A percentile compares a stretch with the other conserved stretches of the same genome.
phyloP scores from a whole-genome alignment of 2,797 vertebrate species.

The Arrhamphus sclerolepis region DNA sequence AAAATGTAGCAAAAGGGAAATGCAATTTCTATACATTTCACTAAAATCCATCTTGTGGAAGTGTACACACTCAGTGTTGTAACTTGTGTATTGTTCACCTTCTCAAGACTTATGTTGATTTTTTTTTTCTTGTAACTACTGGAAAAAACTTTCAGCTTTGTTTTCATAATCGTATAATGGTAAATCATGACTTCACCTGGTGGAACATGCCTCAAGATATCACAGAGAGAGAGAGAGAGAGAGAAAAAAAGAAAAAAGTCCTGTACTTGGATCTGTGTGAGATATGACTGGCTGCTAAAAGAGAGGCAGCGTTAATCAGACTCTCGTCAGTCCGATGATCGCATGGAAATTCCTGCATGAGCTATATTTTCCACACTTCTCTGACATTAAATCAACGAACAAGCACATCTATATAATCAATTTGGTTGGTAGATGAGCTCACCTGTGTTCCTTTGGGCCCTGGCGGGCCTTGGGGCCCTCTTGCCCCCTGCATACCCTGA shows the following conservation, averaged over 20 bases:
- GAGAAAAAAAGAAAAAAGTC: conserved; percentile 23
- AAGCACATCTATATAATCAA: neutral
- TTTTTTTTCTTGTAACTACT: conserved; percentile 38
- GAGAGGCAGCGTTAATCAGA: conserved; percentile 13
- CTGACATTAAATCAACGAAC: neutral
- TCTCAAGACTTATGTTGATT: conserved; percentile 45
- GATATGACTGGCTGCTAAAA: conserved; percentile 23
- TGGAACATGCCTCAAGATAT: conserved; percentile 63
- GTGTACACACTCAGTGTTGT: conserved; percentile 18
- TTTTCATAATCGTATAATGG: conserved; percentile 56
- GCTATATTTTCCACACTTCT: conserved; percentile 43
- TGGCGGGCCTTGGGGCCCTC: conserved; percentile 87
- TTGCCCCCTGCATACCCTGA: conserved; percentile 87
- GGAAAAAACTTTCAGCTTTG: conserved; percentile 60
- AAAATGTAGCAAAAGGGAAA: no score
- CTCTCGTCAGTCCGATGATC: conserved; percentile 19
- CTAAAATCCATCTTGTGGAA: neutral
- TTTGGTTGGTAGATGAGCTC: conserved; percentile 38
- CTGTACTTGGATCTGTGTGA: conserved; percentile 23
- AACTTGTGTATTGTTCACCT: conserved; percentile 25
- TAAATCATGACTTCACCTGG: conserved; percentile 66
- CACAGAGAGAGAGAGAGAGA: neutral
- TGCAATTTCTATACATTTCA: no score
- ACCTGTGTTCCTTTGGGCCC: conserved; percentile 94
- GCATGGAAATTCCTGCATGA: conserved; percentile 41